Base-by-base conservation (phyloP, 92 coral and sea anemone species). In the Nematostella vectensis region DNA sequence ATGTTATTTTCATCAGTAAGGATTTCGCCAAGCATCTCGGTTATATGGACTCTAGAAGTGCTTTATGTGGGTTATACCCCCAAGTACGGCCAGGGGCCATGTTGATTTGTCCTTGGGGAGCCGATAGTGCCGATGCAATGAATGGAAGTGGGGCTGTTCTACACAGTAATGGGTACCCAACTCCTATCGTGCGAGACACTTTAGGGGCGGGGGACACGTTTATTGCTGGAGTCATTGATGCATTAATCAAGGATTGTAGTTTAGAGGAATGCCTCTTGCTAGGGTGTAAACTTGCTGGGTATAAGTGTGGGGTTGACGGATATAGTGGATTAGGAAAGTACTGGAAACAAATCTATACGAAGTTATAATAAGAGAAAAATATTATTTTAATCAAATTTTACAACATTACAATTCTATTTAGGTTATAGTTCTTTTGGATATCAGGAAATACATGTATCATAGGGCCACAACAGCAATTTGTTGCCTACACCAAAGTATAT, bases 131-230 rank as follows among this genome's bases (percentile, higher is more conserved):
- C 16, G 75, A 79, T 64, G 96, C 76, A 23, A 62, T 70, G 47
- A 83, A 70, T 10, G 47, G 75, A 8, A 60, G 57, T 24, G 77
- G 70, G 43, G 59, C 29, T 13, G 50, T 60, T 4, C 49, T 62
- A 22, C 80, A 73, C 36, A 75, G 88, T 50, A 74, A 71, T 55
- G 87, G 82, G 54, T 72, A 63, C 57, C 82, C 85, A 22, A 88
- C 96, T 23, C 40, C 55, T 24, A 39, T 52, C 21, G 70, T 83
- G 27, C 58, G 71, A 25, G 96, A 88, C 62, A 79, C 94, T 3
- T 72, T 88, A 24, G 96, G 96, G 9, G 96, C 96, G 12, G 96
- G 96, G 2, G 94, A 88, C 49, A 79, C 96, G n/a, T 88, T 88
- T 65, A 57, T 74, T 54, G 96, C 96, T 1, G 96, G 85, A 4